These are phyloP conservation scores for Cylloceria caligata DNA, from an alignment of 2,888 invertebrate genomes.

Conservation along the genomic window DNA sequence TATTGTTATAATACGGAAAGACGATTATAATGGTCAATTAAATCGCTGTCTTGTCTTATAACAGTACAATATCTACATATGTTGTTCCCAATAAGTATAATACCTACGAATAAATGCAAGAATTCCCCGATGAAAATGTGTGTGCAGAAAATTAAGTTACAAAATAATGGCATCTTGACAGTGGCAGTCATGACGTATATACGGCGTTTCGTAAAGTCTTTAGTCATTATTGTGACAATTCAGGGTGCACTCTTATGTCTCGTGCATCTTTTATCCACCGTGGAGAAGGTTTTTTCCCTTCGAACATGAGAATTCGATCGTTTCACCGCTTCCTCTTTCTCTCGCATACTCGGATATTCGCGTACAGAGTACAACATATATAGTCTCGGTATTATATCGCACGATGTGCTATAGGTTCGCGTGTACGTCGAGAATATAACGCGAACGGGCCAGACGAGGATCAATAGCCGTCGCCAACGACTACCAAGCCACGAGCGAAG, in stretches of 20 bases:
- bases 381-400: slow-evolving; percentile 40
- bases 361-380: slow-evolving; percentile 24
- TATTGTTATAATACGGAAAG: too few relatives aligned
- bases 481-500: slow-evolving; percentile 53
- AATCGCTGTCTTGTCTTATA: neutral
- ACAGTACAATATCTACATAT: neutral
- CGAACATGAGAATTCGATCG: slow-evolving; percentile 52
- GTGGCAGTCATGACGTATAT: neutral
- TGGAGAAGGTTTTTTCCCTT: slow-evolving; percentile 15
- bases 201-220: slow-evolving; percentile 12
- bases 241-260: slow-evolving; percentile 20
- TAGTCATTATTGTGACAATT: slow-evolving; percentile 26
- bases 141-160: neutral
- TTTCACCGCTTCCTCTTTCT: slow-evolving; percentile 44
- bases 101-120: too few relatives aligned
- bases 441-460: slow-evolving; percentile 52
- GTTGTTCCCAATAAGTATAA: neutral
- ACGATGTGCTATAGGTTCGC: slow-evolving; percentile 49
- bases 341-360: slow-evolving; percentile 18
- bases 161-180: neutral
- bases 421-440: slow-evolving; percentile 56
- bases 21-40: neutral
- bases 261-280: slow-evolving; percentile 30
- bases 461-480: slow-evolving; percentile 64
- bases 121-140: neutral